Evolutionary conservation across 2,888 invertebrate genomes (phyloP), one percentile per base, ranked within the genome.

Genomic region (Timema podura): DNA sequence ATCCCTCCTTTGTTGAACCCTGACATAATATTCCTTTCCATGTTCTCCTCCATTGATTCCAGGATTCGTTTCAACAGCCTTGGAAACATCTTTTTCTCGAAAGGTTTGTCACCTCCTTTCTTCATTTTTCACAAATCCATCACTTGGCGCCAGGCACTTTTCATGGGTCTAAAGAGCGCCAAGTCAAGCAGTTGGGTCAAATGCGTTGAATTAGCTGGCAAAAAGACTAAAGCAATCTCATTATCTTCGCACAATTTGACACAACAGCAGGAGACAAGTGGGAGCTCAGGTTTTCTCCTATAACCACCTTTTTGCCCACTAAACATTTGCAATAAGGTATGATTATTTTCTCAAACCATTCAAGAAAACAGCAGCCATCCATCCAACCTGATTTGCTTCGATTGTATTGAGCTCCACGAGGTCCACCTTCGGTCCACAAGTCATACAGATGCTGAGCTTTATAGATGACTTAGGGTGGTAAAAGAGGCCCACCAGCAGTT

Each of bases 321-420:
- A 69, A 65, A 47, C 69, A 64, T 46, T 70, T 64, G 71, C 47
- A 74, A 72, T 51, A 78, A n/a, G 61, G 69, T 59, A 45, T 74
- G 16, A 44, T 49, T 47, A 54, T 54, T 6, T 16, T 69, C 46
- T 71, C 11, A 66, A 79, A 76, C 79, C 79, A 79, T 71, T 78
- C 77, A 49, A 75, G 73, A 72, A 80, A 79, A 66, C 70, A 72
- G 2, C 59, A 44, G 46, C 67, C 48, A 67, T 79, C 78, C 73
- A 79, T 78, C 79, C 79, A 79, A 5, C 78, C 80, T 47, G 75
- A 76, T 67, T 72, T 71, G 15, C 73, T 76, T 10, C 76, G 64
- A 69, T 76, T 77, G 72, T 76, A 79, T 1, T 75, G 51, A 69
- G 72, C 30, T 69, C 75, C 54, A 64, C n/a, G 64, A 0, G 72